A percentile compares a stretch with the other conserved stretches of the same genome.
These are phyloP conservation scores for Heterochromis multidens DNA, from an alignment of 2,113 vertebrate genomes.

Conservation along the genomic window DNA sequence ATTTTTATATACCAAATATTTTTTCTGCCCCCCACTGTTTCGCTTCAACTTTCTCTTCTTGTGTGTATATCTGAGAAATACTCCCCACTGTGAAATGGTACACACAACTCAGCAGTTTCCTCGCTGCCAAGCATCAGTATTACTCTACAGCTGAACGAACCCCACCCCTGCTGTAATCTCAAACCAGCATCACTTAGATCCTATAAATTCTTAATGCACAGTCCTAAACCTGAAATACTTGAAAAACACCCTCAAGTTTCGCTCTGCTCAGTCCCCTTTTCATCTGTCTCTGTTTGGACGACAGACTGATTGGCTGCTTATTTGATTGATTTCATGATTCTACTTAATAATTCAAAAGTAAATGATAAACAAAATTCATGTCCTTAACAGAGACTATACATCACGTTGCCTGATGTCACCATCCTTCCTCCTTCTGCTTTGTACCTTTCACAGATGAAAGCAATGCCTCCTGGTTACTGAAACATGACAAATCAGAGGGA, in stretches of 20 bases:
- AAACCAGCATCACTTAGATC: conserved; percentile 52
- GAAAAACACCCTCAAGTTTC: background rate
- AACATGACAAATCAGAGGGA: conserved; percentile 40
- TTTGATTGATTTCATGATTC: conserved; percentile 7
- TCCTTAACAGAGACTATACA: background rate
- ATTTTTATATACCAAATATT: background rate
- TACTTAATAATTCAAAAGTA: conserved; percentile 13
- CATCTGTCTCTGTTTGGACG: background rate
- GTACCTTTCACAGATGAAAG: conserved; percentile 30
- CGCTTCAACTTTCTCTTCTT: background rate
- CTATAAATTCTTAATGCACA: conserved; percentile 47
- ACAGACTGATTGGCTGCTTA: background rate
- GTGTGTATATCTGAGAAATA: background rate
- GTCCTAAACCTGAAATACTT: conserved; percentile 41
- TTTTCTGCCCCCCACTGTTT: background rate
- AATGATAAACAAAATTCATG: background rate
- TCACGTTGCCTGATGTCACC: background rate
- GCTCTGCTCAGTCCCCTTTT: background rate
- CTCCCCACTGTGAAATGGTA: background rate
- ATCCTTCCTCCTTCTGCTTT: background rate
- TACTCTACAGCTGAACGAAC: background rate
- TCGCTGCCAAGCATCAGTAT: background rate
- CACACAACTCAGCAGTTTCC: background rate
- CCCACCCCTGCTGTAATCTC: conserved; percentile 31
- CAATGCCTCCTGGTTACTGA: conserved; percentile 21